Evolutionary conservation across 37 sponge, comb jelly and placozoan species (phyloP), one percentile per base, ranked within the genome.

Genomic region (Ianthella basta): DNA sequence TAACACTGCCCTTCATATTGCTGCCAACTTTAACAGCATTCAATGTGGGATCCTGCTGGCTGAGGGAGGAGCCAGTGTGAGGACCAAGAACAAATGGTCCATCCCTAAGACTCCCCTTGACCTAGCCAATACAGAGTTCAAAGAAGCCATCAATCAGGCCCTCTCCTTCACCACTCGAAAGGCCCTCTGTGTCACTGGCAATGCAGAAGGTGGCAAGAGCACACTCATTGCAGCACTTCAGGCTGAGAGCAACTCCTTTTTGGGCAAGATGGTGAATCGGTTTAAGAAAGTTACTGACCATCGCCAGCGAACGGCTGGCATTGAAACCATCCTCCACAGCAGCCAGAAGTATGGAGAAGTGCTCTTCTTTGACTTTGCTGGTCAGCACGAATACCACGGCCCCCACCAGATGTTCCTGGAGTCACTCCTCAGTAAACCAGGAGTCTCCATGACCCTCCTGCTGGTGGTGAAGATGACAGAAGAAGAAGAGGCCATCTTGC

Each of bases 301-400:
- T 1, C 16, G 15, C 14, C 75, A 73, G 5, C 60, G 39, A 35
- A 89, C 89, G 4, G 86, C 85, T 63, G 89, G 89, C 3, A 81
- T 89, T 38, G 56, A 85, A 64, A 85, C 89, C 3, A 59, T 59
- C 20, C 79, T 72, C n/a, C 61, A 84, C 8, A 12, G 53, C 27
- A 85, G 86, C 44, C 72, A 72, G 12, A 82, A 89, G 3, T 85
- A 85, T 73, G 89, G 89, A 15, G 56, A 80, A 18, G 75, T 89
- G 1, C 40, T 89, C 35, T 35, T 89, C 8, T 89, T 59, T 80
- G 89, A 89, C 39, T 89, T 89, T 85, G 89, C 89, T 21, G 89
- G 89, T 0, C 89, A 89, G 13, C 20, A 79, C 37, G 86, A 89
- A 55, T 89, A 80, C 78, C 72, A 89, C 77, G 69, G 85, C 13